A percentile compares a stretch with the other conserved stretches of the same genome.
Evolutionary conservation across 2,113 vertebrate genomes (phyloP).

Genomic region (Engraulis encrasicolus): DNA sequence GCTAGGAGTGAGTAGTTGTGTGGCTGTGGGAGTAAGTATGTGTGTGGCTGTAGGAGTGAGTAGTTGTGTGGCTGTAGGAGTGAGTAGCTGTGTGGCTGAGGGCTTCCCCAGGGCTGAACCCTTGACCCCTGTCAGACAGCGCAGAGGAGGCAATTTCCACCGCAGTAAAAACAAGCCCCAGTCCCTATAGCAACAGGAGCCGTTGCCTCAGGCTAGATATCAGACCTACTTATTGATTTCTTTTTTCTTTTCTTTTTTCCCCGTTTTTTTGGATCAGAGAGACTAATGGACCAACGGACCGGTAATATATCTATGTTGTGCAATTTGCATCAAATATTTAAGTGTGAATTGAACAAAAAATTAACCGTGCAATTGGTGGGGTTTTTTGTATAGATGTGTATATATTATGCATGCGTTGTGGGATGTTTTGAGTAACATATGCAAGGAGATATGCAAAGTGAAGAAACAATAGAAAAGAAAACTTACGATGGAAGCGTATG

Average conservation of each 20-base stretch:
- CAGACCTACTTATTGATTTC: background rate
- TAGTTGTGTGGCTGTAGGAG: too few relatives aligned
- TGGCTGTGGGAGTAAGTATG: too few relatives aligned
- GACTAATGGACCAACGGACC: background rate
- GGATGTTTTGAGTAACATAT: background rate
- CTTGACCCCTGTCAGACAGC: slow-evolving; percentile 67
- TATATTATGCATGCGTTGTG: background rate
- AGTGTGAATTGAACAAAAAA: background rate
- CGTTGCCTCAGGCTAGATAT: slow-evolving; percentile 31
- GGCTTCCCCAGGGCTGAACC: slow-evolving; percentile 63
- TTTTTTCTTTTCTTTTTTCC: background rate
- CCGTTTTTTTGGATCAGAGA: background rate
- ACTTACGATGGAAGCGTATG: too few relatives aligned
- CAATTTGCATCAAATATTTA: background rate
- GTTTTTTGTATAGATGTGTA: slow-evolving; percentile 10
- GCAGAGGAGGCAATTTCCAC: slow-evolving; percentile 73
- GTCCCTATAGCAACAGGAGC: slow-evolving; percentile 54
- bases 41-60: too few relatives aligned
- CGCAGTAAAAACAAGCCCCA: slow-evolving; percentile 69
- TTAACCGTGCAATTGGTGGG: background rate
- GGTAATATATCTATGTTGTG: too few relatives aligned
- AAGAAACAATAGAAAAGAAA: background rate
- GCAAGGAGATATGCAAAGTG: background rate
- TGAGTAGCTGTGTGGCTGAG: slow-evolving; percentile 48
- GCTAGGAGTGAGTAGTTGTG: too few relatives aligned